Evolutionary conservation across 2,797 vertebrate species (phyloP), one percentile per base, ranked within the genome.

Genomic region (Betta splendens): DNA sequence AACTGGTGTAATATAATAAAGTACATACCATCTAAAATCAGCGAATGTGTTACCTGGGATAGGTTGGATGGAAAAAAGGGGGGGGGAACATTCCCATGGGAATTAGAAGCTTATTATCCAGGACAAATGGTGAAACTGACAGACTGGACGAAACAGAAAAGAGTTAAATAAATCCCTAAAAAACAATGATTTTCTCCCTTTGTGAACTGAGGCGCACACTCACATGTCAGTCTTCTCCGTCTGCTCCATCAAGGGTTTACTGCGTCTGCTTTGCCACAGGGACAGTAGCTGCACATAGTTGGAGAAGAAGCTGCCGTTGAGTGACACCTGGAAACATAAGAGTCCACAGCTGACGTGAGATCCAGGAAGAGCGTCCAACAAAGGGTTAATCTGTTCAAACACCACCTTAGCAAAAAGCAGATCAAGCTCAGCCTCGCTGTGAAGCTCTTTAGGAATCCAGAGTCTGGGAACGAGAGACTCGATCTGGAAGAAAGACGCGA

Each of bases 81-180:
- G 83, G 84, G 20, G 88, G 67, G 71, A 94, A 93, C 85, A 93
- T 90, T 69, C 91, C 92, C 77, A 88, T 59, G 9, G 93, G 92
- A 81, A 93, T 79, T 46, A 91, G 68, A 5, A 93, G 84, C 55
- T 89, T 80, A 48, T 88, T 64, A 18, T 72, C 78, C 9, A 50
- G 75, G 25, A 91, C 25, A 42, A 73, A 43, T 9, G 89, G 90
- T 31, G 77, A 79, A 42, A 91, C 64, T 2, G 88, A 90, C 33
- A 92, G 62, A 63, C 92, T 93, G 32, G 35, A 64, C 54, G 31
- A 65, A 75, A 58, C 1, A 2, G 31, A 15, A 51, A 33, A 44
- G 54, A 16, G 48, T 42, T 32, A 56, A 51, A 51, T 36, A 15
- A 15, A 47, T 1, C 2, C 39, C 53, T 3, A 8, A 36, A 22